Evolutionary conservation across 2,888 invertebrate genomes (phyloP), one percentile per base, ranked within the genome.

Genomic region (Blastobasis lacticolella): DNA sequence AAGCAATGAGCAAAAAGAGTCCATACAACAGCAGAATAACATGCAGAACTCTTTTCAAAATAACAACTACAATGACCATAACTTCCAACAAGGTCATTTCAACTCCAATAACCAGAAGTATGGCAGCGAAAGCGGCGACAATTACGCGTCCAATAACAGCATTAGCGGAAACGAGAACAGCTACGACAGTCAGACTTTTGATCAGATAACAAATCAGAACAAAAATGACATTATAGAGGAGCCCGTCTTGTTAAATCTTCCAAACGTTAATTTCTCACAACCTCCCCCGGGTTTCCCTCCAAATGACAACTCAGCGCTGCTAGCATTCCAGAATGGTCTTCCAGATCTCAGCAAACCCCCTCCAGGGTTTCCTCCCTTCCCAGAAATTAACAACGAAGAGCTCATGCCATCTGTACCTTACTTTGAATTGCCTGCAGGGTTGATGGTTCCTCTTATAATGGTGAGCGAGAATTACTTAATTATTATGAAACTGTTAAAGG

Each of bases 391-490:
- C 62, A 84, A 76, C 67, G 94, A 95, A 64, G 95, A 95, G 57
- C 84, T 95, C 59, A 92, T 95, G 85, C 98, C 98, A 37, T 94
- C 95, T 37, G 94, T 96, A 64, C 97, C 98, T 49, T 99, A 99
- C 79, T 99, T 95, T 77, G 98, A 99, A 75, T 89, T 99, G 58
- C 99, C 99, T 3, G 98, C 99, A 51, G 99, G 98, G 46, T 90
- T 99, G 23, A 98, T 99, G 94, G 97, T 98, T 53, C 97, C 98
- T n/a, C 90, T 98, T 9, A 95, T 99, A 55, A 95, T 94, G 90
- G 94, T 95, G 81, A 78, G 81, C 68, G 50, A 45, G 46, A 40
- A 37, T 43, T n/a, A n/a, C n/a, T n/a, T n/a, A n/a, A 37, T 23
- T 23, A 2, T 23, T 3, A 23, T 23, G 23, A 23, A 23, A 23